Percentiles rank a stretch among this genome's conserved stretches.
These are phyloP conservation scores for Biston stratarius DNA, from an alignment of 2,888 invertebrate species.

Conservation along the genomic window DNA sequence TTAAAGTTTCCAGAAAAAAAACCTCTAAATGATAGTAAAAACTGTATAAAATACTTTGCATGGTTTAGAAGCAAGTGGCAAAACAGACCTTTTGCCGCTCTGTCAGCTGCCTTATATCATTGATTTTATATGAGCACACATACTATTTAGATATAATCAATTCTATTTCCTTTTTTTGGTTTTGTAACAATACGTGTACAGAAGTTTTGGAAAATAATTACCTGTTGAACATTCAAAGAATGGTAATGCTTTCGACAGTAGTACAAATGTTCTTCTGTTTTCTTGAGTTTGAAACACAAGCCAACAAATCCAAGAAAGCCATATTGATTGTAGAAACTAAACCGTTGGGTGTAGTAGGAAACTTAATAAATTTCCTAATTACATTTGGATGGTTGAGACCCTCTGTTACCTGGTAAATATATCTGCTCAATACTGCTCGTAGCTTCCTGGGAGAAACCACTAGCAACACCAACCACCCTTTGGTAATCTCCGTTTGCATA, in stretches of 20 bases:
- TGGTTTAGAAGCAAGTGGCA: no score
- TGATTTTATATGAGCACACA: no score
- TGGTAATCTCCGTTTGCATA: neutral
- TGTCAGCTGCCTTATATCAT: no score
- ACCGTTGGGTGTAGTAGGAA: neutral
- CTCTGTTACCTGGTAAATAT: conserved; percentile 1
- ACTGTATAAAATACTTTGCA: no score
- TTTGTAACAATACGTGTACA: no score
- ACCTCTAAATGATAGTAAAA: no score
- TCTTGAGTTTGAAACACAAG: neutral
- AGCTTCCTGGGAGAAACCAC: neutral
- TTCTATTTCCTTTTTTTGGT: no score
- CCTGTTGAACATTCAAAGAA: neutral
- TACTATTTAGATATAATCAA: no score
- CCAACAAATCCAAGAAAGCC: neutral
- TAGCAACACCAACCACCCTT: neutral
- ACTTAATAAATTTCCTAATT: neutral
- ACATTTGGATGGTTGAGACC: conserved; percentile 1
- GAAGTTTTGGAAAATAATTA: neutral
- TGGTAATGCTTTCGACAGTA: neutral
- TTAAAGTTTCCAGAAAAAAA: no score
- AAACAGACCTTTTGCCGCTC: no score
- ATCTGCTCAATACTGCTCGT: neutral
- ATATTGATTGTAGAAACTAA: neutral
- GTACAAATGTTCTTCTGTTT: neutral